Conservation (phyloP, 2,888 invertebrate species). For the Dolichopus griseipennis region DNA sequence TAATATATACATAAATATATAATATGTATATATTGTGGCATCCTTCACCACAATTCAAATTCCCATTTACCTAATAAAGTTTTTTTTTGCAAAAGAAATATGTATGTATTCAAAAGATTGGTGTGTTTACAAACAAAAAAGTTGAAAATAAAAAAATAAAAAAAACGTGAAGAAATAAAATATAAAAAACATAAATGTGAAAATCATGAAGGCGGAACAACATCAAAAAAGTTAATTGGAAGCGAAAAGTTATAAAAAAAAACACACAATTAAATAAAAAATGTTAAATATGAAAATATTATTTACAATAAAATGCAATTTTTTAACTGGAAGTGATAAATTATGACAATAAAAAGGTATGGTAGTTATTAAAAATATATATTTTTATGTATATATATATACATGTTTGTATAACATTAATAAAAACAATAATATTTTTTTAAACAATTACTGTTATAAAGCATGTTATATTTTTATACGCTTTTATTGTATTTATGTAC, state of each 20-base stretch:
- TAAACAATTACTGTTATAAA: background rate
- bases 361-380: background rate
- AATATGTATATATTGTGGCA: too few relatives aligned
- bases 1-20: too few relatives aligned
- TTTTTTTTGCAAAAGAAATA: background rate
- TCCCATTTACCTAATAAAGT: background rate
- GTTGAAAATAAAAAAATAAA: too few relatives aligned
- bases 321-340: constrained; percentile 1
- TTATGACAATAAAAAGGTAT: constrained; percentile 1
- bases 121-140: background rate
- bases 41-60: too few relatives aligned
- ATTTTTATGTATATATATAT: too few relatives aligned
- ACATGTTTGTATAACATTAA: too few relatives aligned
- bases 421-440: background rate
- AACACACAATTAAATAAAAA: too few relatives aligned
- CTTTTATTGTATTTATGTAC: too few relatives aligned
- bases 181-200: background rate
- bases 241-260: background rate
- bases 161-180: background rate
- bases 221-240: background rate
- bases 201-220: background rate
- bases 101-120: background rate
- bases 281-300: too few relatives aligned
- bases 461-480: too few relatives aligned
- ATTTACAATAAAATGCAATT: background rate